Base-by-base conservation (phyloP, 2,888 invertebrate genomes). In the Liodrosophila aerea region DNA sequence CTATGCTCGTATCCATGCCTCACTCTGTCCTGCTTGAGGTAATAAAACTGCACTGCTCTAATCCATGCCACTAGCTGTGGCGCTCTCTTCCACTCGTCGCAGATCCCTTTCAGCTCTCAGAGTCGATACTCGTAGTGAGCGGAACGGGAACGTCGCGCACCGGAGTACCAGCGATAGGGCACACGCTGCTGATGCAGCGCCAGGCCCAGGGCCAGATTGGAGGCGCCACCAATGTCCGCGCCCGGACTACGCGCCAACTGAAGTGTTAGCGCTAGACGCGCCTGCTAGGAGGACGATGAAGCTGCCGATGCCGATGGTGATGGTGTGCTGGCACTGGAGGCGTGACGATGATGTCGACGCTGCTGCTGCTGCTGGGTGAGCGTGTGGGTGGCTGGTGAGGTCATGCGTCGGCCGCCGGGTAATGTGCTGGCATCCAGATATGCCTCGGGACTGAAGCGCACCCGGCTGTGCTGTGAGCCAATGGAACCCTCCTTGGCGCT, bases 401-500 rank as follows among this genome's bases (percentile, higher is more conserved):
- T 73, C 66, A 80, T 64, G n/a, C 80, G 56, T 1, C 76, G 52
- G 1, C 52, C 50, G 4, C 50, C 31, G 47, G 72, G 74, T 50
- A 73, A 12, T 0, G 50, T 62, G 41, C 36, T 73, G 37, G 93
- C 90, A 84, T 94, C 94, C 72, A 94, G 91, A 83, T 94, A 89
- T 0, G 94, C 92, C 46, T 94, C 94, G 0, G 96, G 96, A 44
- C 95, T 96, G 90, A 95, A 95, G 56, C 94, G 91, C 58, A 94
- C 96, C 9, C 95, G 91, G 33, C 93, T 93, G 63, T 93, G 93
- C n/a, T 94, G 94, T 18, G 93, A 93, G 59, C 93, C 92, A 9
- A 93, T 92, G 0, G 92, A 91, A 62, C 91, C 93, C 83, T 95
- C 96, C 83, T 95, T 92, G 12, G 97, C 97, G 7, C 97, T 97